Evolutionary conservation across 92 coral and sea anemone genomes (phyloP).

Genomic region (Bergia sp.): DNA sequence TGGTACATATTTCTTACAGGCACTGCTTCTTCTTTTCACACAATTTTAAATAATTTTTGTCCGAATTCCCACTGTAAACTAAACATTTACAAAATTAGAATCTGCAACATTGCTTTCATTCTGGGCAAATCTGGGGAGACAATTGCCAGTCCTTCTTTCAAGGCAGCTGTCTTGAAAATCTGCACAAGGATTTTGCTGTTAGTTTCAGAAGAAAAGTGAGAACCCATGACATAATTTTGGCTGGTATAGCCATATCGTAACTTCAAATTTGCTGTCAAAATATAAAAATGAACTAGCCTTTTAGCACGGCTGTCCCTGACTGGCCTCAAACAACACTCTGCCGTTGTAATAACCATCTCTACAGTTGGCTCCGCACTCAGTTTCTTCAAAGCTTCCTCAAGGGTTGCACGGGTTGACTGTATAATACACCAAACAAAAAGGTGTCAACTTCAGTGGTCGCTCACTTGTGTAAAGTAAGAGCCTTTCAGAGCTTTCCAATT

Average conservation of each 20-base stretch:
- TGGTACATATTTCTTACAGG: background rate
- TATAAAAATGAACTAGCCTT: slow-evolving; percentile 39
- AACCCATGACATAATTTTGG: background rate
- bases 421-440: background rate
- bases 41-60: too few species aligned
- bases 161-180: background rate
- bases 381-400: slow-evolving; percentile 57
- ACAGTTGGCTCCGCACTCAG: slow-evolving; percentile 68
- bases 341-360: slow-evolving; percentile 77
- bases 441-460: background rate
- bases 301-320: slow-evolving; percentile 53
- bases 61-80: background rate
- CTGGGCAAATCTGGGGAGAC: too few species aligned
- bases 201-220: background rate
- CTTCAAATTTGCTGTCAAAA: background rate
- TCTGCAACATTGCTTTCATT: background rate
- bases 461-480: background rate
- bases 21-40: background rate
- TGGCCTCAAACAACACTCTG: slow-evolving; percentile 90
- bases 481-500: too few species aligned
- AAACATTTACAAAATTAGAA: background rate
- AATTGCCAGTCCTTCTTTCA: background rate
- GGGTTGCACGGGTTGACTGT: slow-evolving; percentile 72
- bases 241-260: too few species aligned
- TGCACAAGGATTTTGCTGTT: background rate